Evolutionary conservation across 2,888 invertebrate species (phyloP), one percentile per base, ranked within the genome.

Genomic region (Eulithis prunata): DNA sequence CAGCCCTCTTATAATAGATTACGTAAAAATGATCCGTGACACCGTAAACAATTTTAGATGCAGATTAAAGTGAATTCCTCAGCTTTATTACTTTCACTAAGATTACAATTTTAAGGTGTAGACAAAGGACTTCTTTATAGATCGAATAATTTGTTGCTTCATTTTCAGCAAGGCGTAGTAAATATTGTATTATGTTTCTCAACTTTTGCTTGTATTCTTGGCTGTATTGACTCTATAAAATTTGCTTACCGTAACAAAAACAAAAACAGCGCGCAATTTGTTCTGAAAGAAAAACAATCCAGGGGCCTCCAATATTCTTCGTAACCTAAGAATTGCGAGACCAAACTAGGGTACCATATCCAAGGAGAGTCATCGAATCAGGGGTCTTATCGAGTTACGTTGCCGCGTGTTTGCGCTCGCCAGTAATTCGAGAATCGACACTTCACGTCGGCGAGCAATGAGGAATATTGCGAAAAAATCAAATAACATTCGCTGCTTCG

Each of bases 401-500:
- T 66, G 67, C 71, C 71, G 71, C 71, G 77, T 73, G 72, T 76
- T 77, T 70, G 62, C 63, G 64, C 57, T 66, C 53, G 62, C 67
- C 69, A 71, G 81, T 82, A 81, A 83, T 81, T 79, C 77, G 76
- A 80, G 76, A 78, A 77, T 73, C 73, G 78, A 81, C 78, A 72
- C 68, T 72, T 68, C 59, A 67, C 76, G 76, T 84, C 80, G 81
- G 80, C 78, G 81, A 79, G 84, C 83, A 82, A 83, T 83, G 84
- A 84, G 82, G 85, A 85, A 89, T 87, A 89, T 89, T 86, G 85
- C 83, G 83, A 81, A 87, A 80, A 89, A 90, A 87, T 83, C 86
- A 83, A 89, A 90, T 88, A 89, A 89, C 78, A 75, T 70, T 72
- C 70, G 75, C 70, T 56, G 63, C 67, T 60, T 61, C 57, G 64